Evolutionary conservation across 2,113 vertebrate species (phyloP), one percentile per base, ranked within the genome.

Genomic region (Plecotus auritus): DNA sequence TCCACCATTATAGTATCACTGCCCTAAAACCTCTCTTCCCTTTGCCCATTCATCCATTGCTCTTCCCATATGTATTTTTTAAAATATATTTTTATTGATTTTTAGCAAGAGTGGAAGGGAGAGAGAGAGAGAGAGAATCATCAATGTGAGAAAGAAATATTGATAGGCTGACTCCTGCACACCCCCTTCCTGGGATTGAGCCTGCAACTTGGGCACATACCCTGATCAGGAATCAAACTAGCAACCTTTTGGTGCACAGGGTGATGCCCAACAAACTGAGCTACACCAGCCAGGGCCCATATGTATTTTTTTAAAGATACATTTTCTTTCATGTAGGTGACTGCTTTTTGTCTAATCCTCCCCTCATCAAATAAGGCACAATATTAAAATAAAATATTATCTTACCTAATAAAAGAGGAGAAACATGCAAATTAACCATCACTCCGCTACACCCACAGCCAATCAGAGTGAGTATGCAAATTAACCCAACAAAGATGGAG

Each of bases 31-130:
- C 5, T 17, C 32, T 83, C 13, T 22, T 17, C 11, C 22, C 8
- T 11, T 56, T 4, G 4, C 26, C 26, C n/a, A 2, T 11, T 28
- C 42, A 32, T 32, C 4, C 45, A 18, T 40, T 3, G 0, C 7
- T 30, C 17, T 4, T 23, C 11, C 5, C 37, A 32, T 28, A 40
- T 7, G 0, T 40, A 51, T 30, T 47, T 73, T 64, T 73, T 22
- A 61, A 30, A 64, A 30, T n/a, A 66, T 64, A 26, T 66, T 32
- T 66, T 66, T 32, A 66, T 66, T 66, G 12, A 32, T 66, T 66
- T 64, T 30, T 66, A 32, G 61, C 12, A 66, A 66, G 12, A 66
- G 12, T 32, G 13, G 5, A 66, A 66, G 30, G 4, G 61, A 64
- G 61, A 64, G 28, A 11, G 59, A 28, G 59, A 61, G 17, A 61